Percentiles rank a stretch among this genome's conserved stretches.
Conservation (phyloP, 2,888 invertebrate genomes). For the Phalangium opilio region DNA sequence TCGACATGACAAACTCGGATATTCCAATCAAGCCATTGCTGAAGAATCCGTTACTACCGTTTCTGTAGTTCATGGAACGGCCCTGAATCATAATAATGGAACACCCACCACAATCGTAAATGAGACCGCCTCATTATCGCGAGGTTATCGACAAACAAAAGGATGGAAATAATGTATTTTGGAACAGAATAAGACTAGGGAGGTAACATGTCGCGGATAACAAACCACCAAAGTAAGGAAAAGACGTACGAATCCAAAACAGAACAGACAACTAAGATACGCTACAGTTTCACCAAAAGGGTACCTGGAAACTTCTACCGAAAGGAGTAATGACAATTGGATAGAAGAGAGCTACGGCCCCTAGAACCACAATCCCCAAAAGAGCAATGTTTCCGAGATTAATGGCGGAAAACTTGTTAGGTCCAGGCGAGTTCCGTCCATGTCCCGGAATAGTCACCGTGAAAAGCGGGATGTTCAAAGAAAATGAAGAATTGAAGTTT, state of each 20-base stretch:
- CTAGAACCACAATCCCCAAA: neutral
- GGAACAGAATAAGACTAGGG: too few relatives aligned
- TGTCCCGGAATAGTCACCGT: slow-evolving; percentile 10
- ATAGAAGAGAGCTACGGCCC: neutral
- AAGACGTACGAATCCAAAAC: too few relatives aligned
- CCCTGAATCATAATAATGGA: too few relatives aligned
- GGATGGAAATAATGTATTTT: too few relatives aligned
- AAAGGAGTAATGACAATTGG: neutral
- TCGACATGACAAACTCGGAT: slow-evolving; percentile 21
- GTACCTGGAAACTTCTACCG: neutral
- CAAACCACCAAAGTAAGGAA: too few relatives aligned
- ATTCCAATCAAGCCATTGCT: slow-evolving; percentile 16
- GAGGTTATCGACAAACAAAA: too few relatives aligned
- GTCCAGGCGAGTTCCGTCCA: neutral
- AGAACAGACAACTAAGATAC: too few relatives aligned
- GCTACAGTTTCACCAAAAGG: too few relatives aligned
- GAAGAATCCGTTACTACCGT: slow-evolving; percentile 2
- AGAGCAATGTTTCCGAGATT: neutral
- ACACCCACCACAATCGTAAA: too few relatives aligned
- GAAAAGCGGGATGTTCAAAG: slow-evolving; percentile 9
- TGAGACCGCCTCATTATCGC: too few relatives aligned
- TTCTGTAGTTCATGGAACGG: neutral
- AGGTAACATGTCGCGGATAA: too few relatives aligned
- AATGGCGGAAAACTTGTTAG: neutral
- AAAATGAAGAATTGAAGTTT: slow-evolving; percentile 10